Evolutionary conservation across 2,797 vertebrate genomes (phyloP).

Genomic region (Pachyuromys duprasi): DNA sequence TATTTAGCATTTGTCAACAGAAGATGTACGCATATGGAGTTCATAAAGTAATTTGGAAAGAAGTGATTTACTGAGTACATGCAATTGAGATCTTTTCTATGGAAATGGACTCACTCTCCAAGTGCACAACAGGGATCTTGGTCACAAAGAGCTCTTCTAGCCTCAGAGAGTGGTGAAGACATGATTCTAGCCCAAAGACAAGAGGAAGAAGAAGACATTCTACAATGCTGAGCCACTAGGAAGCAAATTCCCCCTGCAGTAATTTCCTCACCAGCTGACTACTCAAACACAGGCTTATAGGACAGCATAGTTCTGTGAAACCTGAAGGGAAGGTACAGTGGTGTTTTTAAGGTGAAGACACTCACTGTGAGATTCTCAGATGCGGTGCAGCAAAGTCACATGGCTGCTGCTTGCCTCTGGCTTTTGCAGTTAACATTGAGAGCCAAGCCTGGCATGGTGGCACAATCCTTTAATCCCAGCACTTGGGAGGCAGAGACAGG

Average conservation of each 20-base stretch:
- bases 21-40: background rate
- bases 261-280: slow-evolving; percentile 40
- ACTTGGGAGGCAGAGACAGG: too few relatives aligned
- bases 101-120: background rate
- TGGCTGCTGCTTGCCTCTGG: background rate
- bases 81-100: background rate
- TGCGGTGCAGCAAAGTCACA: background rate
- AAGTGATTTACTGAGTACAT: slow-evolving; percentile 4
- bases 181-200: background rate
- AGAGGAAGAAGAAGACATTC: background rate
- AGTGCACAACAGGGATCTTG: slow-evolving; percentile 6
- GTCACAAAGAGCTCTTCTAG: background rate
- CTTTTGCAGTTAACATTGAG: background rate
- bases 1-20: slow-evolving; percentile 52
- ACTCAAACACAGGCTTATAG: slow-evolving; percentile 12
- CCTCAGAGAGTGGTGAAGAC: background rate
- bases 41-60: slow-evolving; percentile 56
- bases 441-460: background rate
- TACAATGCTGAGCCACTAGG: background rate
- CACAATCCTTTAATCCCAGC: too few relatives aligned
- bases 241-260: slow-evolving; percentile 40
- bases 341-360: background rate
- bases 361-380: background rate
- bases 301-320: slow-evolving; percentile 6
- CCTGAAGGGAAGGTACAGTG: slow-evolving; percentile 4